Base-by-base conservation (phyloP, 1,140 invertebrate species). In the Holcopasites calliopsidis region DNA sequence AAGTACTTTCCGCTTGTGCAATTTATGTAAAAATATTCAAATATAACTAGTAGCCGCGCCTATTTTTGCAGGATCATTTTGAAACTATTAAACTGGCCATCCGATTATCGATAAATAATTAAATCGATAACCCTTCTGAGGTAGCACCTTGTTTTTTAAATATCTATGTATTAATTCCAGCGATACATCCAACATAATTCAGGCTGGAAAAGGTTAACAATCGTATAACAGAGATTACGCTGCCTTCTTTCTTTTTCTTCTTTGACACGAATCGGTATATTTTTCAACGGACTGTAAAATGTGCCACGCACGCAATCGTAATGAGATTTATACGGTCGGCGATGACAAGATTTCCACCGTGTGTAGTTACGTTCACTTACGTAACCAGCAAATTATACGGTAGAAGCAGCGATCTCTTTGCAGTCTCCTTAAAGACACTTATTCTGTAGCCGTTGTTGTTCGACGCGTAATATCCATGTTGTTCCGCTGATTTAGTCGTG, bases 361-460 rank as follows among this genome's bases (percentile, higher is more conserved):
- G n/a, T 23, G 38, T 47, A 57, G 62, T 57, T 65, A 40, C 50
- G 42, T 55, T 57, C 18, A 13, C 50, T 74, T 74, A 38, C 71
- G 62, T 74, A 74, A 74, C 62, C 26, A 50, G 71, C 71, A 74
- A 74, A 74, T 74, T 74, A 74, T 38, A 74, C 38, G 71, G 50
- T 55, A 44, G 40, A 47, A 47, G 54, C 66, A 74, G 65, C 64
- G 71, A 65, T 74, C 64, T 74, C 71, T 66, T 66, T 40, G 71
- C 62, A 40, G 62, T 47, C 28, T 52, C 61, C 62, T 66, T 55
- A 66, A 44, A 66, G 71, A 74, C 50, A 54, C 64, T 74, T 66
- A 44, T 38, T 5, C 44, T 47, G 16, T 11, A 40, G 18, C 18
- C 31, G 50, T 55, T 66, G 61, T 64, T 28, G 71, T 55, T 55